Evolutionary conservation across 2,797 vertebrate species (phyloP), one percentile per base, ranked within the genome.

Genomic region (Alouatta caraya): DNA sequence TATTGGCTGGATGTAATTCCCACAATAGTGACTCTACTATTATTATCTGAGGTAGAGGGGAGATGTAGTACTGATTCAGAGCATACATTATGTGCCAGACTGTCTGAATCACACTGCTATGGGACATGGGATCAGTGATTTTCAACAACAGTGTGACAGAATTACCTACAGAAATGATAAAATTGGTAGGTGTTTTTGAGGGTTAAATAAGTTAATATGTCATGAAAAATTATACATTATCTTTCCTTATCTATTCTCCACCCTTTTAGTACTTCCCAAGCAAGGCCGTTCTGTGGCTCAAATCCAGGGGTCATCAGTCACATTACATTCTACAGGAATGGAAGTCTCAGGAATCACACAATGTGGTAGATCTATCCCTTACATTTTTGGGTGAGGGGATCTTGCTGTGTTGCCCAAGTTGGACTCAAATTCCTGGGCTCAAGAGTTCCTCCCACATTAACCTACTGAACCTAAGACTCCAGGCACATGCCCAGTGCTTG

Each of bases 321-420:
- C 2, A 0, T 24, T 39, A 19, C 26, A 67, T 59, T 70, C 21
- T 14, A 24, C 1, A n/a, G 24, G 14, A 61, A 70, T 33, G 6
- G 12, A 39, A 26, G 14, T 82, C 28, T 21, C 10, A 37, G 42
- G 30, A 87, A 96, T 24, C 73, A 82, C 0, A 5, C 6, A 24
- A 37, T 5, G 9, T 1, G 1, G 30, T 5, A 10, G 10, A 24
- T 39, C 33, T 37, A 10, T 37, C 2, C 24, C 24, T 11, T 14
- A 50, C 11, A 44, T 37, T 39, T 72, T 72, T 11, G 21, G 21
- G 19, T 10, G 21, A 72, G 39, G 67, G 19, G 67, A 5, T 72
- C 67, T 72, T 39, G 10, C n/a, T 39, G 5, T 72, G 67, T 72
- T 72, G 19, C n/a, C 19, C n/a, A 70, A 39, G n/a, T 21, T 39